These are phyloP conservation scores for Caligus rogercresseyi DNA, from an alignment of 1,140 invertebrate genomes.

Conservation along the genomic window DNA sequence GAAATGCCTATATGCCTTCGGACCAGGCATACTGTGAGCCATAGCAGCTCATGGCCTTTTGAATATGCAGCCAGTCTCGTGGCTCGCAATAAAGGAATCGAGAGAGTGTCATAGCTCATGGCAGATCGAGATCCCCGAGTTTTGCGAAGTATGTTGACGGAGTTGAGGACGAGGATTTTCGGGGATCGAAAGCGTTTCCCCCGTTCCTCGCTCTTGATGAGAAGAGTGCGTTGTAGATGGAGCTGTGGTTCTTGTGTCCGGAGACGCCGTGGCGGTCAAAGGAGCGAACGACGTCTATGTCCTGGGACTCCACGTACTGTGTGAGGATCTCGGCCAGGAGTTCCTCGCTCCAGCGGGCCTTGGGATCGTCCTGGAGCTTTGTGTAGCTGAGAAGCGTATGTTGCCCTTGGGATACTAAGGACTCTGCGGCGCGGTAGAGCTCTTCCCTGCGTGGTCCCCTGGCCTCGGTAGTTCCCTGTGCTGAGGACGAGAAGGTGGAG, in stretches of 20 bases:
- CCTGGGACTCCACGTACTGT: constrained; percentile 47
- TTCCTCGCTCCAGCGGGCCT: constrained; percentile 51
- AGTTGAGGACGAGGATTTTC: constrained; percentile 64
- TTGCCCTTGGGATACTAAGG: constrained; percentile 57
- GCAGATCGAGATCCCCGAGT: constrained; percentile 63
- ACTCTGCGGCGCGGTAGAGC: constrained; percentile 43
- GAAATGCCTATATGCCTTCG: constrained; percentile 68
- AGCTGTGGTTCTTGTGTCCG: constrained; percentile 68
- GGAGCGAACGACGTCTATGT: constrained; percentile 61
- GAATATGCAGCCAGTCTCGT: constrained; percentile 34
- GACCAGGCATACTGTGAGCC: constrained; percentile 79
- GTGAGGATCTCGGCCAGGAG: constrained; percentile 49
- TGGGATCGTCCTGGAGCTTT: constrained; percentile 50
- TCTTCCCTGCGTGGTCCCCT: constrained; percentile 60
- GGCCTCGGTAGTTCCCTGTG: constrained; percentile 42
- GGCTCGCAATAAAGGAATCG: constrained; percentile 32
- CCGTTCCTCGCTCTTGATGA: background rate
- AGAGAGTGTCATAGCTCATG: constrained; percentile 33
- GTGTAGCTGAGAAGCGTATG: constrained; percentile 42
- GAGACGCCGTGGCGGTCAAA: constrained; percentile 81
- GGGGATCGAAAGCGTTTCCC: constrained; percentile 22
- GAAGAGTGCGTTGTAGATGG: constrained; percentile 55
- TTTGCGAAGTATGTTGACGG: constrained; percentile 65
- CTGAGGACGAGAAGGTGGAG: constrained; percentile 71
- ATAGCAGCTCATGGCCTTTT: constrained; percentile 64